Conservation (phyloP, 2,888 invertebrate genomes). For the Drosophila conformis region DNA sequence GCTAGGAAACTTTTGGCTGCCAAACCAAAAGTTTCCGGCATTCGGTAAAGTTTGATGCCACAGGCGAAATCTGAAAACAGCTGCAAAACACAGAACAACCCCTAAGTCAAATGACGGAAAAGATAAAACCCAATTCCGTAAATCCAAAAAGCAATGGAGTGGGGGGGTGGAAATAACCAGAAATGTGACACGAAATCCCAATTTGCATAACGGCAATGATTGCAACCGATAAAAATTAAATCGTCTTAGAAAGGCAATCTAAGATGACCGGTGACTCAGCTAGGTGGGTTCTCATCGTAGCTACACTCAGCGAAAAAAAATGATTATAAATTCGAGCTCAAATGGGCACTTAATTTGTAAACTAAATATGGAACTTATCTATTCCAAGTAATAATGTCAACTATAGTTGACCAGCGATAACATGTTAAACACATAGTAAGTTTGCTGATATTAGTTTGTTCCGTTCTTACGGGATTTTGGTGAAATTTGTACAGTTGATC, state of each 20-base stretch:
- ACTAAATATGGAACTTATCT: background rate
- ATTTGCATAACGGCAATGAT: constrained; percentile 18
- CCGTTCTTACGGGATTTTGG: background rate
- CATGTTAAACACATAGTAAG: background rate
- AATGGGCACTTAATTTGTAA: background rate
- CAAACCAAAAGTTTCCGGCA: constrained; percentile 70
- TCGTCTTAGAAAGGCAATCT: constrained; percentile 56
- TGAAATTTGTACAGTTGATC: background rate
- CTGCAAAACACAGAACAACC: constrained; percentile 63
- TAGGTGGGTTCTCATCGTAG: constrained; percentile 53
- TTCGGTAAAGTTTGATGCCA: constrained; percentile 53
- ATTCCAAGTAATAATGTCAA: background rate
- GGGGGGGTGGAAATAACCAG: background rate
- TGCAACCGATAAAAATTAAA: constrained; percentile 56
- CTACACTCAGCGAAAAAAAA: background rate
- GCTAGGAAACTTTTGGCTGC: constrained; percentile 65
- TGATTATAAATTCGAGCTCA: background rate
- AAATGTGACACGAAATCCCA: constrained; percentile 4
- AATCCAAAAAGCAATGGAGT: constrained; percentile 31
- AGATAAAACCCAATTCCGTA: constrained; percentile 70
- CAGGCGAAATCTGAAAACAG: constrained; percentile 49
- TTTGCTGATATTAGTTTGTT: background rate
- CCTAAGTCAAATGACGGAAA: constrained; percentile 55
- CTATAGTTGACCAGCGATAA: background rate
- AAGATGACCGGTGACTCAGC: constrained; percentile 64